These are phyloP conservation scores for Thyatira batis DNA, from an alignment of 2,888 invertebrate species.

Conservation along the genomic window DNA sequence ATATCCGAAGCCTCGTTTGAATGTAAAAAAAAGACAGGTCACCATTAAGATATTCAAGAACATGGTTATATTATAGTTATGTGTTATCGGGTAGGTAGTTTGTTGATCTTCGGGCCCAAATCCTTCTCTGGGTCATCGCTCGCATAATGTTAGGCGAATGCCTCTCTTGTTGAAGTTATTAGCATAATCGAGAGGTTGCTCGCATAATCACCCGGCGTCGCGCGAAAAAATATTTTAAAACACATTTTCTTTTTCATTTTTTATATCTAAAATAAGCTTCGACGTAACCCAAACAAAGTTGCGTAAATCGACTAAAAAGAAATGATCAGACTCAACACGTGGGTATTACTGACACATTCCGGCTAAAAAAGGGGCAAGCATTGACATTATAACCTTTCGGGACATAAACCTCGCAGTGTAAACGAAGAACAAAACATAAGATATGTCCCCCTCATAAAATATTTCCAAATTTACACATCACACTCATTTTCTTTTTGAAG, in stretches of 20 bases:
- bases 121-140: constrained; percentile 3
- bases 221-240: neutral
- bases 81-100: neutral
- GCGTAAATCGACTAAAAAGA: constrained; percentile 1
- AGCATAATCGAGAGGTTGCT: constrained; percentile 2
- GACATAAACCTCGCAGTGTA: constrained; percentile 20
- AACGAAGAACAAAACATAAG: constrained; percentile 19
- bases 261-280: neutral
- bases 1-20: neutral
- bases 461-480: constrained; percentile 33
- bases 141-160: constrained; percentile 2
- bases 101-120: neutral
- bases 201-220: neutral
- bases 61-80: neutral
- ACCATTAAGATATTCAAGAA: neutral
- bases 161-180: constrained; percentile 1
- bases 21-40: neutral
- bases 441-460: constrained; percentile 20
- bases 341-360: neutral
- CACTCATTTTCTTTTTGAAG: constrained; percentile 16
- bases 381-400: constrained; percentile 20
- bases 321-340: neutral
- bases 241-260: neutral
- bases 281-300: neutral
- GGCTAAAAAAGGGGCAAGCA: neutral